Evolutionary conservation across 1,140 invertebrate species (phyloP).

Genomic region (Pomacea maculata): DNA sequence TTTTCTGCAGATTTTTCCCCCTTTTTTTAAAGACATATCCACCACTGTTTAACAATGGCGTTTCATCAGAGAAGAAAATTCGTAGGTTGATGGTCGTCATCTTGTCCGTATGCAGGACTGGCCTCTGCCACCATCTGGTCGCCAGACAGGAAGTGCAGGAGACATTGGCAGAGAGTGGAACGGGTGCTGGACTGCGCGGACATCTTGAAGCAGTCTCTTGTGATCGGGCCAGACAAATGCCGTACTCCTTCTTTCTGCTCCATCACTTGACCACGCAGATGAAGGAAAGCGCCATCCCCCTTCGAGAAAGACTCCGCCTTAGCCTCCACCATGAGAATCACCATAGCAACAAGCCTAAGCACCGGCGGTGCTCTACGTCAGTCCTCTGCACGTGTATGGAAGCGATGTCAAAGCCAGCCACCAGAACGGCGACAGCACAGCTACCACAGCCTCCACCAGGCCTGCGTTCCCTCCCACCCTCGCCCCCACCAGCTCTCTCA

Average conservation of each 20-base stretch:
- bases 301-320: not conserved
- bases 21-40: too few species aligned
- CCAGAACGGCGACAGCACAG: not conserved
- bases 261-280: not conserved
- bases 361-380: slow-evolving; percentile 6
- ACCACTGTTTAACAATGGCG: too few species aligned
- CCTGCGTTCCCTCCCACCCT: not conserved
- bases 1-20: too few species aligned
- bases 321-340: not conserved
- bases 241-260: too few species aligned
- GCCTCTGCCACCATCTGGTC: too few species aligned
- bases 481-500: not conserved
- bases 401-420: slow-evolving; percentile 5
- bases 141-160: too few species aligned
- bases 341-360: not conserved
- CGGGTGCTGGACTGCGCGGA: too few species aligned
- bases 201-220: too few species aligned
- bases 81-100: not conserved
- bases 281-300: not conserved
- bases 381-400: slow-evolving; percentile 14
- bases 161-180: too few species aligned
- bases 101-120: not conserved
- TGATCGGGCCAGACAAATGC: too few species aligned
- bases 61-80: too few species aligned
- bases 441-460: slow-evolving; percentile 1